A percentile compares a stretch with the other conserved stretches of the same genome.
Evolutionary conservation across 2,888 invertebrate species (phyloP).

Genomic region (Apodemia mormo): DNA sequence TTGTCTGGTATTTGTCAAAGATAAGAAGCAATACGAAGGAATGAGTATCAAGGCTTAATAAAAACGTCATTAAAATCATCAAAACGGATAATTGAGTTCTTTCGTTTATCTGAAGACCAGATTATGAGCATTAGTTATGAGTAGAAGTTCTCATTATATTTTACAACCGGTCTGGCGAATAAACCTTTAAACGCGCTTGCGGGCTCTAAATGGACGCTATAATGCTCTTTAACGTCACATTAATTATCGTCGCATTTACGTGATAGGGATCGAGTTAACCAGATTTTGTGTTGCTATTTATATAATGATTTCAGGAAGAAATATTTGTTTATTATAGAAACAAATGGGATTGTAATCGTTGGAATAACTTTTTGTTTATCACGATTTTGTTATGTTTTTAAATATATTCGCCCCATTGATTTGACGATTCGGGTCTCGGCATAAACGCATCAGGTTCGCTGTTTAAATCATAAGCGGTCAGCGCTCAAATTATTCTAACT

Average conservation of each 20-base stretch:
- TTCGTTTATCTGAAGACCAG: slow-evolving; percentile 33
- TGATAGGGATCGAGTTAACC: slow-evolving; percentile 37
- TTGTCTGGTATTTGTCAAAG: no score
- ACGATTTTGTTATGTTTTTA: background rate
- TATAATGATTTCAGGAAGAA: background rate
- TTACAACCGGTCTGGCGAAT: slow-evolving; percentile 51
- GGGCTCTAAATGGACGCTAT: slow-evolving; percentile 50
- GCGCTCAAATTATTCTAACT: no score
- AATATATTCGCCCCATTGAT: no score
- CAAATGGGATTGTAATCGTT: background rate
- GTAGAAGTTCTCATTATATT: slow-evolving; percentile 54
- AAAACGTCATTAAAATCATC: slow-evolving; percentile 22
- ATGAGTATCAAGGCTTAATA: background rate
- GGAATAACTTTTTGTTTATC: background rate
- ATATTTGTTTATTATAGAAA: slow-evolving; percentile 1
- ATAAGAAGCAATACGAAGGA: no score
- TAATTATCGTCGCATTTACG: slow-evolving; percentile 42
- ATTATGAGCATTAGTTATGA: slow-evolving; percentile 37
- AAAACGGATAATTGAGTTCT: slow-evolving; percentile 14
- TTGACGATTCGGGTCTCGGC: background rate
- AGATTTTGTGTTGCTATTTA: slow-evolving; percentile 29
- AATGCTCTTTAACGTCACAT: slow-evolving; percentile 53
- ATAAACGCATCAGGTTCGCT: background rate
- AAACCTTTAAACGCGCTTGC: slow-evolving; percentile 55
- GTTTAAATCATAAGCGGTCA: no score